Base-by-base conservation (phyloP, 37 sponge, comb jelly and placozoan genomes). In the Chondrosia reniformis region DNA sequence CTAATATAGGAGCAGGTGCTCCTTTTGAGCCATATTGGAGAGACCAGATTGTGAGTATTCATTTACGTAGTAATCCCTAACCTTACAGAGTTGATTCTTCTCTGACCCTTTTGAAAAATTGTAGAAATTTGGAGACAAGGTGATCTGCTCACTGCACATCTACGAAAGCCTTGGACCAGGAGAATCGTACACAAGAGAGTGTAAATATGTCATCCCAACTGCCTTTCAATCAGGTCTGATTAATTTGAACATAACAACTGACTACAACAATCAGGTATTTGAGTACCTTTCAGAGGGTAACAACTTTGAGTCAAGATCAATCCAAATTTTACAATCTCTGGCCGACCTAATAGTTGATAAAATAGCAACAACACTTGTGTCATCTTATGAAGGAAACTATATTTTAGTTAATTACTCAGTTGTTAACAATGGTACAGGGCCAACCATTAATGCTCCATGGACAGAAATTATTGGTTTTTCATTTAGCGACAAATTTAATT, bases 11-110 rank as follows among this genome's bases (percentile, higher is more conserved):
- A 9, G 42, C 57, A 30, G 81, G 81, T 22, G 73, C 9, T 25
- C 81, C 81, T 0, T 81, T 72, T 54, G 81, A 81, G 56, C 22
- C 15, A 52, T 81, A 44, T n/a, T 81, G 81, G 81, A 37, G n/a
- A 27, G 81, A 81, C 37, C 15, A 0, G 22, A 7, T 71, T 39
- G 81, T 81, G 15, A 69, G 81, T 69, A 1, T 41, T 27, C 13
- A 63, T 15, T 49, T 49, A 49, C 10, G 52, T 49, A 19, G 52
- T 19, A 49, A 49, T 49, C 10, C 52, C 52, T 10, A 49, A 49
- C 10, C 52, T 49, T 49, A 49, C 15, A 49, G 10, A 49, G 52
- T 49, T 21, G 46, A n/a, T n/a, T n/a, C n/a, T n/a, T n/a, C n/a
- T n/a, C n/a, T n/a, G n/a, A n/a, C n/a, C n/a, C n/a, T n/a, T n/a